phyloP scores from a whole-genome alignment of 2,113 vertebrate species.

The Salminus brasiliensis region DNA sequence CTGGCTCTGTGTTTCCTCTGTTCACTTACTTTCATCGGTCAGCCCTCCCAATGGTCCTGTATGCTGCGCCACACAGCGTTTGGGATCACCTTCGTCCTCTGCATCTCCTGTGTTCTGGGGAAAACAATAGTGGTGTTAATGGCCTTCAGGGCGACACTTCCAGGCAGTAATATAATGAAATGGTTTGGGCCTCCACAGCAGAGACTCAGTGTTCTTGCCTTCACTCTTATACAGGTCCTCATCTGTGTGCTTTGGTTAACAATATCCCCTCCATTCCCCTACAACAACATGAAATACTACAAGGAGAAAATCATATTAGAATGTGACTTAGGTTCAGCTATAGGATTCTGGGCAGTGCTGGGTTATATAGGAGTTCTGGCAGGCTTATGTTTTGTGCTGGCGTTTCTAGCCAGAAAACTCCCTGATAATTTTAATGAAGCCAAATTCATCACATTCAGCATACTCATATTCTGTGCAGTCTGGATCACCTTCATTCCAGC shows the following conservation, averaged over 20 bases:
- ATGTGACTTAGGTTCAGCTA: constrained; percentile 66
- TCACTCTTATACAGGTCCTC: constrained; percentile 69
- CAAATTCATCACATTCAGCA: constrained; percentile 2
- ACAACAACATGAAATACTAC: constrained; percentile 52
- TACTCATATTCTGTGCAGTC: not conserved
- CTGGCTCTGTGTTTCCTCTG: too few relatives aligned
- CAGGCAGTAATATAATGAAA: constrained; percentile 57
- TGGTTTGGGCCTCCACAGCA: constrained; percentile 59
- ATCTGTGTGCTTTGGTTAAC: constrained; percentile 71
- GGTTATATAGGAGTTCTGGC: constrained; percentile 74
- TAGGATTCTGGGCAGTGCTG: constrained; percentile 73
- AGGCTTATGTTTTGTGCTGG: constrained; percentile 71
- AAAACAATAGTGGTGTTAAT: not conserved
- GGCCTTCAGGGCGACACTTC: constrained; percentile 28
- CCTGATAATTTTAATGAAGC: not conserved
- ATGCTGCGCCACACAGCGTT: too few relatives aligned
- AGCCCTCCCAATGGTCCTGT: too few relatives aligned
- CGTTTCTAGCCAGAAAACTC: constrained; percentile 63
- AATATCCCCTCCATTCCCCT: constrained; percentile 66
- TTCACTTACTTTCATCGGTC: too few relatives aligned
- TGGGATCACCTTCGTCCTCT: too few relatives aligned
- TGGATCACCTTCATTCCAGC: constrained; percentile 78
- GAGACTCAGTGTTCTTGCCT: constrained; percentile 66
- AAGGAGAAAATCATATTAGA: constrained; percentile 72
- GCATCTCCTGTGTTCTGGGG: constrained; percentile 5